Conservation (phyloP, 1,140 invertebrate genomes). For the Drosophila auraria region DNA sequence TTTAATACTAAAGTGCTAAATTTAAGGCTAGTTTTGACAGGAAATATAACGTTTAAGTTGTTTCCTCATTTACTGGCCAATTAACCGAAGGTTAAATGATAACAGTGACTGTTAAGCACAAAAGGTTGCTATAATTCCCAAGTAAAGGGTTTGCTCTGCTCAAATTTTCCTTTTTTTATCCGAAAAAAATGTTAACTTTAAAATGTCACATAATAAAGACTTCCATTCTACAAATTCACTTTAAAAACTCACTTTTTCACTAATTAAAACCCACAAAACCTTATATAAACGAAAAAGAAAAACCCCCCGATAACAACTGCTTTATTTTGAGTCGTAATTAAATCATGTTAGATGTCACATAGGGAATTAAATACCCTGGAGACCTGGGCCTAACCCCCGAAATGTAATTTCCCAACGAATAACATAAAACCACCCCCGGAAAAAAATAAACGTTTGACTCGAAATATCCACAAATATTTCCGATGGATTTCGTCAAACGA, state of each 20-base stretch:
- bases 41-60: no score
- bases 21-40: no score
- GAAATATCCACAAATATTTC: constrained; percentile 18
- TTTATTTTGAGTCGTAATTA: not conserved
- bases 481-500: constrained; percentile 19
- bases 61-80: no score
- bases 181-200: no score
- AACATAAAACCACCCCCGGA: constrained; percentile 5
- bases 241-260: not conserved
- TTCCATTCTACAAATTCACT: no score
- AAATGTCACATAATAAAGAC: no score
- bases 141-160: no score
- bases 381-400: constrained; percentile 9
- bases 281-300: not conserved
- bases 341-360: constrained; percentile 20
- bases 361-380: constrained; percentile 17
- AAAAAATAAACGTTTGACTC: not conserved
- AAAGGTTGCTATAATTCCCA: no score
- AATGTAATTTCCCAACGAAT: constrained; percentile 2
- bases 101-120: no score
- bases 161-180: no score
- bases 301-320: not conserved
- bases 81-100: no score
- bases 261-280: not conserved
- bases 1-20: not conserved